Conservation (phyloP, 2,888 invertebrate species). For the Coronaproctus castanopsis region DNA sequence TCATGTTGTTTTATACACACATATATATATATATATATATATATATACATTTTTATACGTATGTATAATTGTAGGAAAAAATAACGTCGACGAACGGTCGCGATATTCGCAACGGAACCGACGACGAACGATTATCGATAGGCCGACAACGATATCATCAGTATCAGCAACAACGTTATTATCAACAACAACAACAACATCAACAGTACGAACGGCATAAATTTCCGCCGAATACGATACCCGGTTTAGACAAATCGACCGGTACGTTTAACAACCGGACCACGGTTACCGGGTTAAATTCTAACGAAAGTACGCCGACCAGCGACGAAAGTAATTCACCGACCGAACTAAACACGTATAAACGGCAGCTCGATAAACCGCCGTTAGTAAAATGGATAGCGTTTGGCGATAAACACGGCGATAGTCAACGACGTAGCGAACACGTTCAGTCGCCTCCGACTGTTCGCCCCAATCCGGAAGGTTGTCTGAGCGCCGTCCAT, state of each 20-base stretch:
- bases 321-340: conserved; percentile 76
- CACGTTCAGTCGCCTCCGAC: background rate
- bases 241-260: conserved; percentile 32
- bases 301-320: conserved; percentile 24
- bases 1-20: too few species aligned
- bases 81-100: too few species aligned
- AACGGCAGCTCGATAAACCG: conserved; percentile 58
- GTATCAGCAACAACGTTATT: background rate
- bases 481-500: conserved; percentile 7
- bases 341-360: conserved; percentile 66
- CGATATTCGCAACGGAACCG: too few species aligned
- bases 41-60: background rate
- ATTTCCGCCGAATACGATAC: conserved; percentile 44
- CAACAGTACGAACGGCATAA: background rate
- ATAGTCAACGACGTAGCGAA: background rate
- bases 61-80: background rate
- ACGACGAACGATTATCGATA: too few species aligned
- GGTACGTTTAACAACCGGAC: conserved; percentile 3
- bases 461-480: conserved; percentile 6
- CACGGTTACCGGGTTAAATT: too few species aligned
- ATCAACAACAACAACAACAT: background rate
- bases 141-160: too few species aligned
- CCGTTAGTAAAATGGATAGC: conserved; percentile 50
- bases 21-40: background rate
- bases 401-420: conserved; percentile 1